A percentile compares a stretch with the other conserved stretches of the same genome.
Evolutionary conservation across 2,797 vertebrate species (phyloP).

Genomic region (Propithecus perrieri): DNA sequence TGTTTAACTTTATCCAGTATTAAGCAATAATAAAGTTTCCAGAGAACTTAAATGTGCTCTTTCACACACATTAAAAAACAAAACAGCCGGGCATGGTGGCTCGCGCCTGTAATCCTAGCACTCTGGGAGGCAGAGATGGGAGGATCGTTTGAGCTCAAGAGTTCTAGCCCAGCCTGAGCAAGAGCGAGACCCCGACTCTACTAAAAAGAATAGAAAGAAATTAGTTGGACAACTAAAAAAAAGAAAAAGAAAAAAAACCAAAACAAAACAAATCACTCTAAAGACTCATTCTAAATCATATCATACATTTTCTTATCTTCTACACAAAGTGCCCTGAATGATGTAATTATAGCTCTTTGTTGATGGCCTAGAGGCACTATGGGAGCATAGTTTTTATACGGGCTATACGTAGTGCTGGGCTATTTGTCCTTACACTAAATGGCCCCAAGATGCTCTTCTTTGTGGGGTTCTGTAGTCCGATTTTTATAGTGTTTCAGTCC

Average conservation of each 20-base stretch:
- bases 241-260: no score
- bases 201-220: no score
- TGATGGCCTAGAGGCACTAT: neutral
- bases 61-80: neutral
- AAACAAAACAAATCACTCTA: neutral
- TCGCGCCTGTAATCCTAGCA: no score
- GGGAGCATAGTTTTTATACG: neutral
- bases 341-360: neutral
- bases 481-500: neutral
- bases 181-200: no score
- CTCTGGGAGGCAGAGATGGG: no score
- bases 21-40: neutral
- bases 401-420: neutral
- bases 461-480: neutral
- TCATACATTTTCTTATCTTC: neutral
- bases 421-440: neutral
- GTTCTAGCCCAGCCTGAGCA: no score
- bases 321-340: neutral
- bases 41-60: constrained; percentile 1
- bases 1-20: neutral
- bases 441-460: neutral
- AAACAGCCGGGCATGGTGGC: neutral
- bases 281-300: neutral
- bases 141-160: no score
- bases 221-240: no score